Conservation (phyloP, 92 coral and sea anemone species). For the Ricordea florida region DNA sequence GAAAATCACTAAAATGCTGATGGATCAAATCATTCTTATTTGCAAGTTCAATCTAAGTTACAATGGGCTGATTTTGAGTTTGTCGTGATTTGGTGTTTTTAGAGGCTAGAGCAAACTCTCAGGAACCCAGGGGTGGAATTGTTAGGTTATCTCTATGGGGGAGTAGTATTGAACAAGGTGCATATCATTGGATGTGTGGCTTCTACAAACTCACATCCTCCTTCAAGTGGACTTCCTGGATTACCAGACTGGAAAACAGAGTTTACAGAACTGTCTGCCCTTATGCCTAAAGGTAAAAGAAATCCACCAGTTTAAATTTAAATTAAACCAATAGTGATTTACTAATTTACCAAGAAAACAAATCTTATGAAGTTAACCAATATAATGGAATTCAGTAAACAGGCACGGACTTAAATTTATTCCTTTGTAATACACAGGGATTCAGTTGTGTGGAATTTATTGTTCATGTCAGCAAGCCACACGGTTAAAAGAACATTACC, state of each 20-base stretch:
- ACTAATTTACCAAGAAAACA: no score
- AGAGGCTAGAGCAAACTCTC: no score
- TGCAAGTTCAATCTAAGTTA: no score
- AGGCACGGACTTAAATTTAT: neutral
- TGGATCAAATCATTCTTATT: no score
- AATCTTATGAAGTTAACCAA: no score
- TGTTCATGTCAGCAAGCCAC: conserved; percentile 16
- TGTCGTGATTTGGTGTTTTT: conserved; percentile 61
- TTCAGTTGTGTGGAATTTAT: conserved; percentile 69
- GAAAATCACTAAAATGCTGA: no score
- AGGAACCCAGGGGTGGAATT: neutral
- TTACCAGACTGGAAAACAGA: conserved; percentile 56
- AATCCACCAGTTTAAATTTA: no score
- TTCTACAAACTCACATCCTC: conserved; percentile 41
- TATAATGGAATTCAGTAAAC: no score
- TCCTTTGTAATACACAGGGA: conserved; percentile 29
- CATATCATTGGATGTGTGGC: conserved; percentile 65
- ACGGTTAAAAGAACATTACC: neutral
- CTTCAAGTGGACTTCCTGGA: neutral
- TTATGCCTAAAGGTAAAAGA: conserved; percentile 53
- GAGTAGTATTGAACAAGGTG: neutral
- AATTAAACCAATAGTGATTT: no score
- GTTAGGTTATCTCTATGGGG: conserved; percentile 63
- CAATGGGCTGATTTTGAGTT: neutral
- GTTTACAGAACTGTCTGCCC: conserved; percentile 31